Conservation (phyloP, 2,888 invertebrate genomes). For the Tipula vernalis region DNA sequence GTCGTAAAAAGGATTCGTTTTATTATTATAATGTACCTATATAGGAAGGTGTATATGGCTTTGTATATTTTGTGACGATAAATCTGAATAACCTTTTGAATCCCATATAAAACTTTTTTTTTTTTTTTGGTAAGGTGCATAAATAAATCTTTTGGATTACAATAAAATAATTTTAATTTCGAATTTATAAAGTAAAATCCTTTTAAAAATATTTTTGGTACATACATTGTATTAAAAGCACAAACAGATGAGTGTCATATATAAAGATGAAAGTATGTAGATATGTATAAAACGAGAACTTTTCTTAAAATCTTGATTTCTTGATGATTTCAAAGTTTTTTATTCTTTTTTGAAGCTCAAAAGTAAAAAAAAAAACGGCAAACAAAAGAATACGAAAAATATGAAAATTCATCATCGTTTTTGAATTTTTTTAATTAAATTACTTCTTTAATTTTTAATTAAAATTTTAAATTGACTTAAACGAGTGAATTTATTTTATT, state of each 20-base stretch:
- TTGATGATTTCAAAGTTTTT: not conserved
- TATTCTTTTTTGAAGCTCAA: not conserved
- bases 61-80: not conserved
- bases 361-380: not conserved
- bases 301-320: not conserved
- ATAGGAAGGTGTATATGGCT: not conserved
- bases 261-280: too few species aligned
- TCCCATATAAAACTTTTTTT: not conserved
- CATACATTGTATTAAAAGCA: not conserved
- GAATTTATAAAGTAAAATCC: not conserved
- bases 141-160: not conserved
- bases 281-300: too few species aligned
- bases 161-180: not conserved
- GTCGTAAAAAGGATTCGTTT: not conserved
- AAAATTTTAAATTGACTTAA: conserved; percentile 4
- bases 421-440: not conserved
- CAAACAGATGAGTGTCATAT: too few species aligned
- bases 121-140: not conserved
- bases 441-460: not conserved
- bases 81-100: not conserved
- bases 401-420: not conserved
- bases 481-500: not conserved
- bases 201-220: not conserved
- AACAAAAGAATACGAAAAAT: not conserved
- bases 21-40: not conserved